Evolutionary conservation across 2,113 vertebrate species (phyloP).

Genomic region (Varanus komodoensis): DNA sequence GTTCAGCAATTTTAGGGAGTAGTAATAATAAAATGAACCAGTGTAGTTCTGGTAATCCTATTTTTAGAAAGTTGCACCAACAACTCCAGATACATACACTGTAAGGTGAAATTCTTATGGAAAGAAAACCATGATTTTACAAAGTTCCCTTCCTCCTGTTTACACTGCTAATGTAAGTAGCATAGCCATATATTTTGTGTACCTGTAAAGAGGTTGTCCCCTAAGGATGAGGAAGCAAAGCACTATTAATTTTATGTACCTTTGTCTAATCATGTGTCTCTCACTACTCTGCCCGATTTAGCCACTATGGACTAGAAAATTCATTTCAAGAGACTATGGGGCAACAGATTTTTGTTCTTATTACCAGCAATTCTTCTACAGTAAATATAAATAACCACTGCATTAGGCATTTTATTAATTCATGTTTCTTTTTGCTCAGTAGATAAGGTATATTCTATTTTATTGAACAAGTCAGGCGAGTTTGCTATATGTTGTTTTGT

Average conservation of each 20-base stretch:
- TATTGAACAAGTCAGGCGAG: too few relatives aligned
- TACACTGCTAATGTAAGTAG: neutral
- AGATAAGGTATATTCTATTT: too few relatives aligned
- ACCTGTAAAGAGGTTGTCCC: neutral
- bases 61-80: neutral
- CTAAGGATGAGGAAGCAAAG: neutral
- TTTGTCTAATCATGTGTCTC: neutral
- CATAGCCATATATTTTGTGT: neutral
- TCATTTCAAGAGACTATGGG: neutral
- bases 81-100: neutral
- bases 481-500: too few relatives aligned
- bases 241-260: neutral
- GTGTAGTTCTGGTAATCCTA: neutral
- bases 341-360: too few relatives aligned
- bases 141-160: neutral
- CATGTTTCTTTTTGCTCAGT: too few relatives aligned
- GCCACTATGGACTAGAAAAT: neutral
- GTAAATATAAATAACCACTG: too few relatives aligned
- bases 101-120: neutral
- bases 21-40: neutral
- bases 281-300: neutral
- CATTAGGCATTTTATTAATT: too few relatives aligned
- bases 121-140: neutral
- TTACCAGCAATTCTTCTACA: too few relatives aligned
- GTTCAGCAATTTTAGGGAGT: too few relatives aligned